A percentile compares a stretch with the other conserved stretches of the same genome.
These are phyloP conservation scores for Etheostoma perlongum DNA, from an alignment of 2,797 vertebrate genomes.

Conservation along the genomic window DNA sequence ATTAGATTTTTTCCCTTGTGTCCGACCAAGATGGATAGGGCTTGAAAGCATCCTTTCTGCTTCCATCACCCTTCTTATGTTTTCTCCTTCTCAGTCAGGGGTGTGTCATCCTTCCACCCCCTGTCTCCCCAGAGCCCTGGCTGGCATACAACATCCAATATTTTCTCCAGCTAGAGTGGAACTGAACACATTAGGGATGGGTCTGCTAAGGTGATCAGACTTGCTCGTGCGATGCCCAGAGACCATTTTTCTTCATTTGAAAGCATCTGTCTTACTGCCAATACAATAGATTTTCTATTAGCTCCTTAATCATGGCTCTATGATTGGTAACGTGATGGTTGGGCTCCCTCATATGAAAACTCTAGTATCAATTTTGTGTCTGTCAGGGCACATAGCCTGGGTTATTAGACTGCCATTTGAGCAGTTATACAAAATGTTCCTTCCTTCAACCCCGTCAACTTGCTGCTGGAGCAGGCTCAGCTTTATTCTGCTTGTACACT, in stretches of 20 bases:
- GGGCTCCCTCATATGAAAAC: constrained; percentile 66
- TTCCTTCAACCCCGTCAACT: constrained; percentile 32
- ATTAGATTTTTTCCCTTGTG: constrained; percentile 59
- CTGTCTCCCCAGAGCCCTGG: constrained; percentile 43
- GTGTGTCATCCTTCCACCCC: constrained; percentile 51
- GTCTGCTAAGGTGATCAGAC: constrained; percentile 81
- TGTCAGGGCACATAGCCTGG: constrained; percentile 49
- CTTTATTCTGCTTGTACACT: constrained; percentile 46
- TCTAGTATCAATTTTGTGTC: constrained; percentile 62
- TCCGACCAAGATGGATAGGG: constrained; percentile 70
- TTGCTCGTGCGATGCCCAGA: constrained; percentile 58
- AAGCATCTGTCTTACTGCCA: constrained; percentile 68
- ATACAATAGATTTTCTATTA: constrained; percentile 83
- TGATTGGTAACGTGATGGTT: constrained; percentile 72
- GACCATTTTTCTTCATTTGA: constrained; percentile 83
- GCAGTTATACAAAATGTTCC: constrained; percentile 48
- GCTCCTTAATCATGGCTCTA: constrained; percentile 71
- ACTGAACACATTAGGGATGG: constrained; percentile 76
- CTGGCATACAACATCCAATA: constrained; percentile 71
- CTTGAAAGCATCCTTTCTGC: constrained; percentile 69
- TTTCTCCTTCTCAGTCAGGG: constrained; percentile 54
- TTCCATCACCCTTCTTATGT: constrained; percentile 62
- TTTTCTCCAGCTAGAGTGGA: constrained; percentile 76
- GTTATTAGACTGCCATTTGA: constrained; percentile 68
- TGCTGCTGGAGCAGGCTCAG: constrained; percentile 8